These are phyloP conservation scores for Hystrix cristata DNA, from an alignment of 2,113 vertebrate species.

Conservation along the genomic window DNA sequence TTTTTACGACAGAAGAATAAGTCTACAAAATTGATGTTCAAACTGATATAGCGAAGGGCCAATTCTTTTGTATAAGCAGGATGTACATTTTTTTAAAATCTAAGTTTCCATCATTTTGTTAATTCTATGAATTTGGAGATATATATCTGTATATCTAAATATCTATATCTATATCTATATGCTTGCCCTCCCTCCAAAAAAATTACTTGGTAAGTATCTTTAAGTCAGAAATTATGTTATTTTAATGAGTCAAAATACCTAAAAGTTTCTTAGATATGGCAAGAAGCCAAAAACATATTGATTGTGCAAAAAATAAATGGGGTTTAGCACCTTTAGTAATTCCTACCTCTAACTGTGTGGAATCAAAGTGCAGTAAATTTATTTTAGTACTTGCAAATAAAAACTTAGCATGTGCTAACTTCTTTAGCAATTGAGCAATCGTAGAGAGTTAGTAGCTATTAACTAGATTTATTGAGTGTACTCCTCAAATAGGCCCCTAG, in stretches of 20 bases:
- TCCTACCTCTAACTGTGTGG: neutral
- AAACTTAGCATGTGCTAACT: conserved; percentile 30
- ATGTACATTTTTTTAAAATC: neutral
- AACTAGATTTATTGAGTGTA: conserved; percentile 61
- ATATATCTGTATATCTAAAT: neutral
- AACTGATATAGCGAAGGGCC: neutral
- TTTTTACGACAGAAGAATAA: conserved; percentile 34
- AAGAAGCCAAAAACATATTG: neutral
- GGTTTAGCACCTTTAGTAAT: neutral
- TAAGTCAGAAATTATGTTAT: neutral
- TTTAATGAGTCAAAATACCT: neutral
- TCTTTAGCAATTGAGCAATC: conserved; percentile 45
- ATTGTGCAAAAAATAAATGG: neutral
- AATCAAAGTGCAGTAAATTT: conserved; percentile 68
- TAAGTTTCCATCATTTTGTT: conserved; percentile 10
- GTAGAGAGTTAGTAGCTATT: conserved; percentile 64
- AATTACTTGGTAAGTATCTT: neutral
- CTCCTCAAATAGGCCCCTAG: conserved; percentile 22
- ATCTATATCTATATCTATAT: neutral
- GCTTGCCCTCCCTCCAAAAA: neutral
- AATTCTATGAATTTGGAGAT: conserved; percentile 4
- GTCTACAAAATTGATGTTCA: neutral
- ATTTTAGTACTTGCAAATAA: conserved; percentile 51
- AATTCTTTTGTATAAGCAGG: neutral
- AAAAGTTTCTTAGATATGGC: neutral